Evolutionary conservation across 2,888 invertebrate species (phyloP).

Genomic region (Protodeltote pygarga): DNA sequence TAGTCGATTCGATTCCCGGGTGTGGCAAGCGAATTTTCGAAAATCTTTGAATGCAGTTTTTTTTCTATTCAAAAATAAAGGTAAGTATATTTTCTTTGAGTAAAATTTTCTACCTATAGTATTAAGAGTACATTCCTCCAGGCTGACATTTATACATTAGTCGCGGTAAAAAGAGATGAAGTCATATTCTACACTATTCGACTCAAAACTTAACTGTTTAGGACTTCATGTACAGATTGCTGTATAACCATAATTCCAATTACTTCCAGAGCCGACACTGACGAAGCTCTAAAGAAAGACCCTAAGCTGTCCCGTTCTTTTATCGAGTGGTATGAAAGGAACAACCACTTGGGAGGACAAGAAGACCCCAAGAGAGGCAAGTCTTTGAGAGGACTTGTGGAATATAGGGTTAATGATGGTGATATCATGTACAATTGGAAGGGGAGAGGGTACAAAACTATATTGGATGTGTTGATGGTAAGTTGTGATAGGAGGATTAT

Average conservation of each 20-base stretch:
- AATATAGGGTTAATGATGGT: slow-evolving; percentile 90
- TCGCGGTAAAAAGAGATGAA: no score
- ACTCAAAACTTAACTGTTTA: no score
- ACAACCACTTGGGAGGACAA: slow-evolving; percentile 88
- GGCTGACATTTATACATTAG: no score
- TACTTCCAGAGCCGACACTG: slow-evolving; percentile 63
- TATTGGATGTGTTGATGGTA: slow-evolving; percentile 91
- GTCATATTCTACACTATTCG: no score
- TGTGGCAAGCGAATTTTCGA: no score
- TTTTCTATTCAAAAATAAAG: no score
- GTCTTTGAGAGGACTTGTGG: slow-evolving; percentile 88
- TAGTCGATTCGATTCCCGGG: no score
- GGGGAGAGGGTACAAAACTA: slow-evolving; percentile 89
- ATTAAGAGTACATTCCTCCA: no score
- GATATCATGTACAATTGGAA: slow-evolving; percentile 91
- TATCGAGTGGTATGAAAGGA: slow-evolving; percentile 88
- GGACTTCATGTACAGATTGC: no score
- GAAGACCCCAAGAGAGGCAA: slow-evolving; percentile 79
- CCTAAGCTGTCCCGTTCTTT: slow-evolving; percentile 77
- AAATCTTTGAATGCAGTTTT: no score
- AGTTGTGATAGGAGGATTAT: slow-evolving; percentile 19
- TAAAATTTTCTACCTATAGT: no score
- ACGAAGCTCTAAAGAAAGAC: slow-evolving; percentile 64
- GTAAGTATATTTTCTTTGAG: no score
- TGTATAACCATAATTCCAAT: neutral